Evolutionary conservation across 2,888 invertebrate species (phyloP).

Genomic region (Acleris literana): DNA sequence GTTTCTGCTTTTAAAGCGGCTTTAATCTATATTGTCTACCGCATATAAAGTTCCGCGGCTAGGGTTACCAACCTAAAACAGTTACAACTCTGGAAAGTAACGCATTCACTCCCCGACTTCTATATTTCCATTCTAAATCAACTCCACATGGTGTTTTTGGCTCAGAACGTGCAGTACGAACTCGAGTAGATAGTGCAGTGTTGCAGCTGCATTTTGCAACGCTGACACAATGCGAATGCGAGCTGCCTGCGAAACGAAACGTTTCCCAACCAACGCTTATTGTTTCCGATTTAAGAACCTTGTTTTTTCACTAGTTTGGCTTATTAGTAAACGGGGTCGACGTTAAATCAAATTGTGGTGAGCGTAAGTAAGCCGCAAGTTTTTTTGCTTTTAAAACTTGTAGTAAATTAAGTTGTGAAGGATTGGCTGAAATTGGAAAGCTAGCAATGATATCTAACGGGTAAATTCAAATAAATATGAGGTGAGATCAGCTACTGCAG

Average conservation of each 20-base stretch:
- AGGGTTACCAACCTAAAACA: slow-evolving; percentile 25
- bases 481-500: too few relatives aligned
- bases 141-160: too few relatives aligned
- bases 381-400: too few relatives aligned
- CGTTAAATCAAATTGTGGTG: slow-evolving; percentile 4
- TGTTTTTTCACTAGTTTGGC: slow-evolving; percentile 23
- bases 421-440: too few relatives aligned
- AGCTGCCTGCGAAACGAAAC: slow-evolving; percentile 55
- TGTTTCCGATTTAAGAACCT: slow-evolving; percentile 40
- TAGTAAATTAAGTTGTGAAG: too few relatives aligned
- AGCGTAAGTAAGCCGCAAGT: too few relatives aligned
- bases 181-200: slow-evolving; percentile 18
- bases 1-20: not conserved
- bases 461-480: too few relatives aligned
- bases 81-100: slow-evolving; percentile 20
- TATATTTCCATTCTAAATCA: too few relatives aligned
- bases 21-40: slow-evolving; percentile 15
- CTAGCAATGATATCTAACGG: too few relatives aligned
- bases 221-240: slow-evolving; percentile 52
- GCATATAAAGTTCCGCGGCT: slow-evolving; percentile 30
- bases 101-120: not conserved
- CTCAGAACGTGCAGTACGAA: too few relatives aligned
- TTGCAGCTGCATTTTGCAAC: slow-evolving; percentile 47
- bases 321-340: slow-evolving; percentile 7
- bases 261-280: slow-evolving; percentile 54